Base-by-base conservation (phyloP, 2,113 vertebrate genomes). In the Hippocampus guttulatus region DNA sequence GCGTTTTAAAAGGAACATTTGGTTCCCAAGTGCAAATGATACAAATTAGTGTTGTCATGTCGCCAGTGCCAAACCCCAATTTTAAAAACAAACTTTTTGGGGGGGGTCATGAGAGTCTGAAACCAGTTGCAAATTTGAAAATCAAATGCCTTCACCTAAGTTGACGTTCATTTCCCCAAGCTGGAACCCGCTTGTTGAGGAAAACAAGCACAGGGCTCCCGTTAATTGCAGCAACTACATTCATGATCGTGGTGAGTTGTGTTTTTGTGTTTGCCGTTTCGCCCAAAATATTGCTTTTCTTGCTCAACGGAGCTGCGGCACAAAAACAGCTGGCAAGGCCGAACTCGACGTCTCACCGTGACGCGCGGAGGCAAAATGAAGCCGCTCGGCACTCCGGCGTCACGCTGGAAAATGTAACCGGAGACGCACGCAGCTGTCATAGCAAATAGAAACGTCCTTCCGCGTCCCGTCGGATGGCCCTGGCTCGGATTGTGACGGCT, bases 371-470 rank as follows among this genome's bases (percentile, higher is more conserved):
- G 75, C 64, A 74, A 64, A 64, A 62, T 62, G 45, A 80, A 75
- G 74, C 69, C 84, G 81, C 81, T 83, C 72, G 64, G 78, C 75
- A 78, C 78, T 69, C 72, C 64, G 75, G 69, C 66, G 79, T 84
- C 81, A 75, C 70, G 73, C 80, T 90, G 86, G 86, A 90, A 89
- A 89, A 88, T 86, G 88, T 87, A 91, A 90, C 70, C 75, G 65
- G 88, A 90, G 83, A 72, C 83, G 70, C 70, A 74, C 2, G 58
- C 82, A 86, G 81, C 84, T 90, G 87, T 85, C 78, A 67, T 64
- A 75, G 69, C 47, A 57, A 57, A 72, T 33, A 65, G 80, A 82
- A 87, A 80, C 43, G 33, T 71, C 75, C 33, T 66, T 30, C 67
- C 57, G 47, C 71, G 40, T 77, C 68, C 41, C 74, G 67, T 68